Conservation (phyloP, 2,113 vertebrate species). For the Cephalopholis sonnerati region DNA sequence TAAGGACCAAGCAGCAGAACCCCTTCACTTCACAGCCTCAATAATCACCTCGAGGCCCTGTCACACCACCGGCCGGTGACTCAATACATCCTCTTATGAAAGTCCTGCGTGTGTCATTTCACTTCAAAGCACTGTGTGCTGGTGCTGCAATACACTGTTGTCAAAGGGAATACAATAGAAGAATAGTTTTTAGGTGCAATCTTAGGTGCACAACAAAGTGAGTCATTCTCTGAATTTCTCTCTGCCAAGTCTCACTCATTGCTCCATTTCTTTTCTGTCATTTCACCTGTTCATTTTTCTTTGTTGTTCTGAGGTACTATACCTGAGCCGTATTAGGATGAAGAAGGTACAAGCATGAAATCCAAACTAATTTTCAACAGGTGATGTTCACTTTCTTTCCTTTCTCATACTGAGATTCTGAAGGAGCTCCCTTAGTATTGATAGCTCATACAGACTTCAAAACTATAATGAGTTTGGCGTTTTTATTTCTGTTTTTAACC, state of each 20-base stretch:
- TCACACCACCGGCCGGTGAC: neutral
- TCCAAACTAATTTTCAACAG: neutral
- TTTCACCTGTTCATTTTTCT: neutral
- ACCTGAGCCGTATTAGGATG: neutral
- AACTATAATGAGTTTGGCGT: neutral
- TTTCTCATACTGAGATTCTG: neutral
- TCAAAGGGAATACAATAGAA: constrained; percentile 41
- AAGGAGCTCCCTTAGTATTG: neutral
- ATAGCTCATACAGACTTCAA: neutral
- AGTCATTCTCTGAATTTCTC: constrained; percentile 38
- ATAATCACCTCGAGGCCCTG: constrained; percentile 19
- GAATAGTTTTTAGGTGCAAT: constrained; percentile 14
- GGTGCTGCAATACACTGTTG: neutral
- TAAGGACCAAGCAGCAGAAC: neutral
- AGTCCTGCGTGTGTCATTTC: constrained; percentile 32
- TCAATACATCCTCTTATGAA: constrained; percentile 33
- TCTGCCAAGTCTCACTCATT: constrained; percentile 16
- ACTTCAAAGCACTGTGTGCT: constrained; percentile 36
- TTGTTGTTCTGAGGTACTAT: neutral
- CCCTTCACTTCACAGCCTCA: constrained; percentile 8
- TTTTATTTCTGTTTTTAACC: neutral
- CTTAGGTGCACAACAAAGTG: constrained; percentile 7
- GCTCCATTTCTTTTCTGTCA: constrained; percentile 32
- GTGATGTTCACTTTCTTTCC: neutral
- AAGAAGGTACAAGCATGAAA: neutral